Percentiles rank a stretch among this genome's conserved stretches.
Conservation (phyloP, 2,113 vertebrate genomes). For the Lanius ludovicianus region DNA sequence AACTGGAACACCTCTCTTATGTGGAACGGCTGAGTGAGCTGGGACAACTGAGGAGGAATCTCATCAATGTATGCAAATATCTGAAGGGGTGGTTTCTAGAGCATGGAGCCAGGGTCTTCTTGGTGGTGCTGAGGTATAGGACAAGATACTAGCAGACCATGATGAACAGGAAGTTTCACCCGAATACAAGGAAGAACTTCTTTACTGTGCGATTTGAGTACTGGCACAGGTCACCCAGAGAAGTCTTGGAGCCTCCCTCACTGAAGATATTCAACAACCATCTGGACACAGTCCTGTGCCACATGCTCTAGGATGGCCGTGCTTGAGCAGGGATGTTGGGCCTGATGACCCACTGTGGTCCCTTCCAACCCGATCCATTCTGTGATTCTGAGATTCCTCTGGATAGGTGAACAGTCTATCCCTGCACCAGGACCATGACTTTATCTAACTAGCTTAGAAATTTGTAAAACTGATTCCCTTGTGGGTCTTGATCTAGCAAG, state of each 20-base stretch:
- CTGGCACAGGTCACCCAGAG: not conserved
- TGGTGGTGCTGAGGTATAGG: not conserved
- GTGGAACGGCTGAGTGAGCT: accelerated
- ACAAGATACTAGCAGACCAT: not conserved
- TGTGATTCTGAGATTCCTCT: not conserved
- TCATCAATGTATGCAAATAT: not conserved
- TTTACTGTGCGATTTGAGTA: not conserved
- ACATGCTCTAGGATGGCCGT: not conserved
- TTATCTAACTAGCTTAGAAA: not conserved
- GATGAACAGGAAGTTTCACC: too few relatives aligned
- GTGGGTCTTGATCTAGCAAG: not conserved
- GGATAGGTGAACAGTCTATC: not conserved
- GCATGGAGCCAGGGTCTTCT: not conserved
- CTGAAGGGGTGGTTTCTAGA: not conserved
- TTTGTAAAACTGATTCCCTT: not conserved
- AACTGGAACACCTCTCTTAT: not conserved
- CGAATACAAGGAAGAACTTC: not conserved
- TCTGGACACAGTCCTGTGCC: not conserved
- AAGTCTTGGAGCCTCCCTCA: not conserved
- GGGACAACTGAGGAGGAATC: not conserved
- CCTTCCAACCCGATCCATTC: not conserved
- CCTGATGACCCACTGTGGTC: accelerated
- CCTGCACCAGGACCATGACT: not conserved
- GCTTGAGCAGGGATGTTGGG: not conserved
- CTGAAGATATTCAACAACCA: not conserved